Base-by-base conservation (phyloP, 2,888 invertebrate genomes). In the Trissolcus brochymenae region DNA sequence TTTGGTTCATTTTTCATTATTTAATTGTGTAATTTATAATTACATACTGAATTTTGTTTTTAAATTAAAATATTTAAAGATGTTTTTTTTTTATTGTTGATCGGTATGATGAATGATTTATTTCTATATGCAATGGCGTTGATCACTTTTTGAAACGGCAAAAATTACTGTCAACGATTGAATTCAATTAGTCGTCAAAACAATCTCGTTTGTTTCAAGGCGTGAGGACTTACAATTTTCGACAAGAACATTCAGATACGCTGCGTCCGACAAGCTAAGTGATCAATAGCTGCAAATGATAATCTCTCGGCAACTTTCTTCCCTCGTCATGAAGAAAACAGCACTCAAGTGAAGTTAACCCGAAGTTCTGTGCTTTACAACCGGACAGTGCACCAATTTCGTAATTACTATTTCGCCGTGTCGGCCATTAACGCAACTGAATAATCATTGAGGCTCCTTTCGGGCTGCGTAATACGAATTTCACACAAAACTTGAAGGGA, bases 381-480 rank as follows among this genome's bases (percentile, higher is more conserved):
- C 68, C 60, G 59, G 51, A 68, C 50, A 21, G 41, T 41, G 46
- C 62, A 29, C 59, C 64, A 68, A 75, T 75, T 64, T 68, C 54
- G 64, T 64, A 66, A 68, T 75, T 68, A 64, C 68, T 55, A 46
- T 61, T 66, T 73, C 50, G 16, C 41, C 65, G 43, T 50, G 16
- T 29, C 50, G 25, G 25, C 46, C 19, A 49, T 59, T 59, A 59
- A 46, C 50, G 60, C 50, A 14, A 61, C 50, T 9, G 61, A 50
- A 51, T 61, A 61, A 61, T 51, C 61, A 51, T 13, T 35, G 19
- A n/a, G 46, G 46, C 17, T 56, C 40, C 46, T 46, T 25, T 56
- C 41, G 19, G 46, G 11, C 57, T 43, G 19, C 35, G 56, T 55
- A 46, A 56, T 66, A 46, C 16, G 46, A 14, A 46, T 16, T n/a